Base-by-base conservation (phyloP, 2,888 invertebrate genomes). In the Acanthococcus lagerstroemiae region DNA sequence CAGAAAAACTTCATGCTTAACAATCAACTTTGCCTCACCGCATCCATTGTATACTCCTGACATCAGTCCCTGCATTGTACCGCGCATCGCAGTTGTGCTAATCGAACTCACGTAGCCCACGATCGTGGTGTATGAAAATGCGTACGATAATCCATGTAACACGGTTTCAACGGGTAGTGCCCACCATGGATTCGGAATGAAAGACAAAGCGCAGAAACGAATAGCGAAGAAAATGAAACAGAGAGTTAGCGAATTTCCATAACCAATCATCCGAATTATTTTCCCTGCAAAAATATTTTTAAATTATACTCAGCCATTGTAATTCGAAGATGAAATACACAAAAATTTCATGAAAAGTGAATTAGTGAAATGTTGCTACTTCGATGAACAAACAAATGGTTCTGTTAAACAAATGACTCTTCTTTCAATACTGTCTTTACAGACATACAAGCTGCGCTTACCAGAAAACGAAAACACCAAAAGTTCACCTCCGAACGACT, bases 11-110 rank as follows among this genome's bases (percentile, higher is more conserved):
- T 24, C 19, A 27, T 3, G n/a, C n/a, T n/a, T n/a, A n/a, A n/a
- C n/a, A n/a, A n/a, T n/a, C n/a, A 1, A 37, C 12, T 3, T 52
- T 15, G 19, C 21, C 79, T 76, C 73, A 86, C 87, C 87, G 26
- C 90, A 78, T 0, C 90, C 90, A 73, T 91, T 91, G 73, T 90
- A 90, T 84, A 90, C 85, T n/a, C 90, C 90, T 1, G 90, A 89
- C 44, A 89, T 87, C 26, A 91, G 81, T 0, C 90, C 90, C 74
- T 92, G 91, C 67, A 91, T 85, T 0, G 90, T 90, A 6, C 90
- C 90, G 4, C 88, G 87, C 67, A 88, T 85, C 0, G 90, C 88
- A 0, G 81, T 82, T 0, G 85, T 85, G 0, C 85, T 82, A 3
- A 84, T 81, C 1, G 79, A 79, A 0, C 84, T 83, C 1, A 85